phyloP scores from a whole-genome alignment of 2,888 invertebrate species.

The Anorthoa munda region DNA sequence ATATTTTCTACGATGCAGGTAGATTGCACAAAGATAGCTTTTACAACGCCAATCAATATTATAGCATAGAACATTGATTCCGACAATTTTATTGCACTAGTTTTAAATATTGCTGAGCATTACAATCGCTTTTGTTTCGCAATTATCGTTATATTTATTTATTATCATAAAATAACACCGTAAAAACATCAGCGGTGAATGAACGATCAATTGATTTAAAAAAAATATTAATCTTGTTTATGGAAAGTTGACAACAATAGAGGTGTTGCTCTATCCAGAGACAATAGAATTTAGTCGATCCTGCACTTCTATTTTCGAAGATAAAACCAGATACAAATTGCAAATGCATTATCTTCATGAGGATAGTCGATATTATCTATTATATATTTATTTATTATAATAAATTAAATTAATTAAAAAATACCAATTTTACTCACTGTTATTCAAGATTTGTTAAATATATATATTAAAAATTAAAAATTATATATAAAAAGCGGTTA shows the following conservation, averaged over 20 bases:
- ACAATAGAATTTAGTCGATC: constrained; percentile 54
- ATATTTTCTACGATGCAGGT: constrained; percentile 88
- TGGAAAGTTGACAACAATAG: constrained; percentile 79
- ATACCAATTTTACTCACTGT: too few species aligned
- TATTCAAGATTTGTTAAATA: too few species aligned
- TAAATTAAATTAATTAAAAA: too few species aligned
- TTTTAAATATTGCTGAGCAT: constrained; percentile 81
- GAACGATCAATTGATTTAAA: constrained; percentile 90
- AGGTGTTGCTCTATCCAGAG: constrained; percentile 60
- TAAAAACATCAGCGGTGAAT: constrained; percentile 91
- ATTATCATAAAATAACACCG: constrained; percentile 89
- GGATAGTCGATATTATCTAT: not conserved
- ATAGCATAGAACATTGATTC: constrained; percentile 75
- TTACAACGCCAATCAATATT: constrained; percentile 76
- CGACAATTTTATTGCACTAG: constrained; percentile 84
- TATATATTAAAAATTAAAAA: too few species aligned
- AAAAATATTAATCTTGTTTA: constrained; percentile 79
- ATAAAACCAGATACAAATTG: accelerated
- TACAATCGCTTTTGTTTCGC: constrained; percentile 81
- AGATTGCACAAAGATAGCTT: constrained; percentile 87
- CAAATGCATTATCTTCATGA: not conserved
- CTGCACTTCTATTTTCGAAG: not conserved
- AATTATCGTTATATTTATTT: constrained; percentile 87
- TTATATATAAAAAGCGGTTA: too few species aligned
- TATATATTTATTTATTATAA: not conserved